A percentile compares a stretch with the other conserved stretches of the same genome.
These are phyloP conservation scores for Solenodon paradoxus DNA, from an alignment of 2,113 vertebrate species.

Conservation along the genomic window DNA sequence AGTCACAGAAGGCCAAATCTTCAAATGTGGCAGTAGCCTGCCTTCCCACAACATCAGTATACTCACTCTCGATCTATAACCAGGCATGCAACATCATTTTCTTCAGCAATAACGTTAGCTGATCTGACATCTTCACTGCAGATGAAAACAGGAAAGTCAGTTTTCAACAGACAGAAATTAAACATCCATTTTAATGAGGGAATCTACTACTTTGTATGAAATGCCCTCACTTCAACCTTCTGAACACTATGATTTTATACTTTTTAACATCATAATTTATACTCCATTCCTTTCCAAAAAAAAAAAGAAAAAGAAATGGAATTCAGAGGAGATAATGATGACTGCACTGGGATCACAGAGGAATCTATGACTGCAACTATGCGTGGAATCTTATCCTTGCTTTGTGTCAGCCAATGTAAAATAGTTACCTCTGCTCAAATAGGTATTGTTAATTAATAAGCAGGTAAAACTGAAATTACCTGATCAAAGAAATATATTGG, in stretches of 20 bases:
- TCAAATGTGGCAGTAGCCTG: not conserved
- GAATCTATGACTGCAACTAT: not conserved
- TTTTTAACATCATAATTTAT: not conserved
- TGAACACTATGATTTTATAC: not conserved
- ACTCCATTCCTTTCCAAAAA: not conserved
- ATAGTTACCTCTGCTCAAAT: not conserved
- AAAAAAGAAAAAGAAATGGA: not conserved
- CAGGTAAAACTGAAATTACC: not conserved
- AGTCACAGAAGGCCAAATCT: slow-evolving; percentile 39
- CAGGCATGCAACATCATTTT: slow-evolving; percentile 91
- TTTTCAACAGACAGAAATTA: not conserved
- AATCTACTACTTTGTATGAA: not conserved
- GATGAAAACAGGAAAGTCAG: slow-evolving; percentile 59
- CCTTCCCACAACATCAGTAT: not conserved
- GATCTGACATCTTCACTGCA: slow-evolving; percentile 94
- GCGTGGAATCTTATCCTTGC: not conserved
- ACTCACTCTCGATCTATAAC: slow-evolving; percentile 96
- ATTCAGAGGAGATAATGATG: not conserved
- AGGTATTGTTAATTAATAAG: not conserved
- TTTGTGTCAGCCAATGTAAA: not conserved
- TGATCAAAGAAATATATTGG: not conserved
- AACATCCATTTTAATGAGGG: not conserved
- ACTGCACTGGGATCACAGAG: not conserved
- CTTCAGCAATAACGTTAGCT: slow-evolving; percentile 92
- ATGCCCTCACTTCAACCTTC: not conserved